phyloP scores from a whole-genome alignment of 2,113 vertebrate genomes.

The Progne subis region DNA sequence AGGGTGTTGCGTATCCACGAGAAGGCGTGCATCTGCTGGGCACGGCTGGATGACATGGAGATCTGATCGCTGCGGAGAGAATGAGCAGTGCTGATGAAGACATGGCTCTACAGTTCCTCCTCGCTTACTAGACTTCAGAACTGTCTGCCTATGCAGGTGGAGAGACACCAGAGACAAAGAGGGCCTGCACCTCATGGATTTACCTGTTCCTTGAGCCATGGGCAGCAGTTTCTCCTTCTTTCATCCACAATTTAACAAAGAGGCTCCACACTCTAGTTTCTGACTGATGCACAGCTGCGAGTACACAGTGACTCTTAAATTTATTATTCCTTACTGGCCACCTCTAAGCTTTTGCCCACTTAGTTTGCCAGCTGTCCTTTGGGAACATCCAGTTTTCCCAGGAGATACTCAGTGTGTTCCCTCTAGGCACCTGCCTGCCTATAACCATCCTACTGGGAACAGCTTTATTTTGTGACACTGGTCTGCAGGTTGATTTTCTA shows the following conservation, averaged over 20 bases:
- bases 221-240: background rate
- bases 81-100: background rate
- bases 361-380: background rate
- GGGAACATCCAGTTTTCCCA: background rate
- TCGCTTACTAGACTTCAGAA: background rate
- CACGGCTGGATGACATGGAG: slow-evolving; percentile 92
- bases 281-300: rapidly evolving
- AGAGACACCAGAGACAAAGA: background rate
- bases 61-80: slow-evolving; percentile 85
- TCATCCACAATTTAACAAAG: background rate
- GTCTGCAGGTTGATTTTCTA: background rate
- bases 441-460: background rate
- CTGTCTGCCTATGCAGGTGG: background rate
- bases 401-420: background rate
- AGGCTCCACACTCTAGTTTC: background rate
- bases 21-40: slow-evolving; percentile 96
- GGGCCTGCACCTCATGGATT: background rate
- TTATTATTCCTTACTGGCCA: background rate
- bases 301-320: background rate
- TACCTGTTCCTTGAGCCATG: background rate
- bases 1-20: slow-evolving; percentile 96
- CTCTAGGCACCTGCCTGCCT: background rate
- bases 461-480: background rate
- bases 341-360: background rate
- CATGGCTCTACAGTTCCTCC: background rate